Evolutionary conservation across 2,797 vertebrate genomes (phyloP).

Genomic region (Semotilus atromaculatus): DNA sequence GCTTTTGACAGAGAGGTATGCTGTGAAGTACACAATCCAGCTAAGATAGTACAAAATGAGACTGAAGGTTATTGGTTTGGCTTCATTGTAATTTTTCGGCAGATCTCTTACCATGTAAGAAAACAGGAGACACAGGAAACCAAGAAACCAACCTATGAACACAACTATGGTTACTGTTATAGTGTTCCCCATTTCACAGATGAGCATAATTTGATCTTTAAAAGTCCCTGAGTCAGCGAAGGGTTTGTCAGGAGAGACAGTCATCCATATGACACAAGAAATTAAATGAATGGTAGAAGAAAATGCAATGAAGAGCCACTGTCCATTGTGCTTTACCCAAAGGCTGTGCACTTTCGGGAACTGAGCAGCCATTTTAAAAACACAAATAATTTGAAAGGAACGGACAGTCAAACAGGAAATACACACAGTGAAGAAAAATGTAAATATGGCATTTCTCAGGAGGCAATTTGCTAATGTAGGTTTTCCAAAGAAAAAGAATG

Average conservation of each 20-base stretch:
- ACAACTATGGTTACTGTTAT: background rate
- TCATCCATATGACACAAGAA: slow-evolving; percentile 49
- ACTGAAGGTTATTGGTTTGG: slow-evolving; percentile 86
- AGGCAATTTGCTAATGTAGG: slow-evolving; percentile 72
- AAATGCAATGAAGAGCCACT: slow-evolving; percentile 71
- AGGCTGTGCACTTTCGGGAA: slow-evolving; percentile 71
- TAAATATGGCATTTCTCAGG: slow-evolving; percentile 71
- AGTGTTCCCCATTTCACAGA: slow-evolving; percentile 61
- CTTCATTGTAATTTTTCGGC: slow-evolving; percentile 88
- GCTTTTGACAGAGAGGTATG: slow-evolving; percentile 62
- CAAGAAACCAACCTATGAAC: slow-evolving; percentile 56
- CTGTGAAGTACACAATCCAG: slow-evolving; percentile 77
- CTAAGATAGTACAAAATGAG: slow-evolving; percentile 80
- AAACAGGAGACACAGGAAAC: slow-evolving; percentile 70
- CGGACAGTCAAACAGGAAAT: slow-evolving; percentile 82
- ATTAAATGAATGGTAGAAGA: slow-evolving; percentile 66
- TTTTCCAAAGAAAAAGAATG: slow-evolving; percentile 79
- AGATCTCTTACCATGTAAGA: slow-evolving; percentile 74
- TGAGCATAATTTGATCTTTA: slow-evolving; percentile 72
- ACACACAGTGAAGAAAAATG: slow-evolving; percentile 76
- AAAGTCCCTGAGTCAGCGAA: slow-evolving; percentile 61
- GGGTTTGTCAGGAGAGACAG: slow-evolving; percentile 61
- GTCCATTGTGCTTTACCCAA: slow-evolving; percentile 80
- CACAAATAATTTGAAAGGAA: slow-evolving; percentile 84
- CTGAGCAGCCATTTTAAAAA: slow-evolving; percentile 84